phyloP scores from a whole-genome alignment of 2,113 vertebrate genomes.

The Mus musculus region DNA sequence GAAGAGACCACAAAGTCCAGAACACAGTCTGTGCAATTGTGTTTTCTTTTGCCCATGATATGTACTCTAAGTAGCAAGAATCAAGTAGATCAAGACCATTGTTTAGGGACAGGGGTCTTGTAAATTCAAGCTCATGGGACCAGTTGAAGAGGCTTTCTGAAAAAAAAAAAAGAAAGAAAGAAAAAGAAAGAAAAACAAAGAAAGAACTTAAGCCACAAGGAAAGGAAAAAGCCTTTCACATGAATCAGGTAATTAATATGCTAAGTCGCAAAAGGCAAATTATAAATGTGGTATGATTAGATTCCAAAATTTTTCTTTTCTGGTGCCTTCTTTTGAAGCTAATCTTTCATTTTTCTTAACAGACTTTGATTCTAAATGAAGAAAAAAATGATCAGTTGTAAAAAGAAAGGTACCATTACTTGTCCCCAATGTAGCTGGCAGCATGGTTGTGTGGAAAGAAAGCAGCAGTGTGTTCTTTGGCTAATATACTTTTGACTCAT shows the following conservation, averaged over 20 bases:
- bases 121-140: not conserved
- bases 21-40: not conserved
- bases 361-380: not conserved
- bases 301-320: not conserved
- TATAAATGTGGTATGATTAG: not conserved
- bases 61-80: not conserved
- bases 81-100: not conserved
- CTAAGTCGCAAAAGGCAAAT: conserved; percentile 59
- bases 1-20: not conserved
- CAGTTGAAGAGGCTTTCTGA: not conserved
- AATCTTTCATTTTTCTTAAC: not conserved
- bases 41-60: not conserved
- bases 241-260: conserved; percentile 53
- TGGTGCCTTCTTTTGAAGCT: not conserved
- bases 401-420: not conserved
- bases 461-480: not conserved
- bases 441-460: not conserved
- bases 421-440: not conserved
- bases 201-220: not conserved
- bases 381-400: not conserved
- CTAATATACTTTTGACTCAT: not conserved
- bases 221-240: not conserved
- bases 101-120: not conserved
- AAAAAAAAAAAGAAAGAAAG: not conserved
- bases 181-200: too few species aligned